phyloP scores from a whole-genome alignment of 1,140 invertebrate genomes.

The Magallana gigas region DNA sequence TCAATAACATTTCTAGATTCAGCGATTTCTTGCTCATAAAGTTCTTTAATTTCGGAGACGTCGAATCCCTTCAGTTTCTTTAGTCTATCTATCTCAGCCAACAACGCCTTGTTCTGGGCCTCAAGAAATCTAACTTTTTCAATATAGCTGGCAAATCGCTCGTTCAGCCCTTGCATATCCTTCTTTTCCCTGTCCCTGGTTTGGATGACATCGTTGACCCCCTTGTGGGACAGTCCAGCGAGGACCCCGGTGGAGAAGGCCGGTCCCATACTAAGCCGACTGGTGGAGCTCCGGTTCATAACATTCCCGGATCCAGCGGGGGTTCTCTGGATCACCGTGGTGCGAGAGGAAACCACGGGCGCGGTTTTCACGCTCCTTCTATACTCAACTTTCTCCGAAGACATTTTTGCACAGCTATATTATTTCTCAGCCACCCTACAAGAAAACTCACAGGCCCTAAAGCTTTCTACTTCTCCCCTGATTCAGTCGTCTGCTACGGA shows the following conservation, averaged over 20 bases:
- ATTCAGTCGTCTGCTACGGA: constrained; percentile 29
- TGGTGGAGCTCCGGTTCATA: background rate
- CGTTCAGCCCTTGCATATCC: constrained; percentile 80
- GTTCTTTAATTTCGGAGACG: constrained; percentile 67
- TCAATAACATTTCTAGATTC: constrained; percentile 66
- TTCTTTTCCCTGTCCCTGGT: constrained; percentile 80
- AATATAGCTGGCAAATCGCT: constrained; percentile 81
- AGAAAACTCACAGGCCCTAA: background rate
- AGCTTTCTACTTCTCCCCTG: constrained; percentile 35
- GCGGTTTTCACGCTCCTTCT: constrained; percentile 27
- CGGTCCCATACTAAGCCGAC: constrained; percentile 43
- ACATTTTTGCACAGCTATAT: constrained; percentile 36
- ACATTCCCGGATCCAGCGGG: background rate
- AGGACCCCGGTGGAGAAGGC: constrained; percentile 50
- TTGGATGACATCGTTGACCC: constrained; percentile 76
- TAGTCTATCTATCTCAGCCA: constrained; percentile 78
- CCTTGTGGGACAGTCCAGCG: constrained; percentile 61
- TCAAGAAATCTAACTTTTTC: constrained; percentile 81
- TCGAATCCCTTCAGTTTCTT: constrained; percentile 62
- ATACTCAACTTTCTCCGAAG: constrained; percentile 42
- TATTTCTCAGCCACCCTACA: background rate
- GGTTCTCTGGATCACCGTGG: constrained; percentile 29
- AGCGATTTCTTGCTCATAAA: constrained; percentile 67
- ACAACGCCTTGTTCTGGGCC: constrained; percentile 81
- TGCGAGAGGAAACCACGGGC: background rate